Conservation (phyloP, 2,113 vertebrate genomes). For the Sander vitreus region DNA sequence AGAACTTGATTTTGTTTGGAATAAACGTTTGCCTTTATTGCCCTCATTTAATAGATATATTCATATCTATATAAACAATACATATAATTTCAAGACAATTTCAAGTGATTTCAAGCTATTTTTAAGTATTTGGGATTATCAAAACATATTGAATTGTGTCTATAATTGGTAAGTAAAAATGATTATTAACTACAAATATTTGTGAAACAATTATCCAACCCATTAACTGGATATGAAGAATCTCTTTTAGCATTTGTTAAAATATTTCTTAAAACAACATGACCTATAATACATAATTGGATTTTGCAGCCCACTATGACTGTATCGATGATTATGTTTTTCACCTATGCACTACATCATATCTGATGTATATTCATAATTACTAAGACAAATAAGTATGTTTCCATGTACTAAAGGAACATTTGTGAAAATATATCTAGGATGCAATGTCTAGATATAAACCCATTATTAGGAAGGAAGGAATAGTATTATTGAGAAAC, state of each 20-base stretch:
- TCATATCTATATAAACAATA: too few species aligned
- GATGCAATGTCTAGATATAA: conserved; percentile 12
- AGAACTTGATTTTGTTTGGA: conserved; percentile 24
- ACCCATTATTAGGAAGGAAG: not conserved
- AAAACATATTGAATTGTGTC: not conserved
- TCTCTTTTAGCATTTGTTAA: not conserved
- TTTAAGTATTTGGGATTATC: not conserved
- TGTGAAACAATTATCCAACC: not conserved
- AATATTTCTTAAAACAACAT: not conserved
- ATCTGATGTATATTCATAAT: not conserved
- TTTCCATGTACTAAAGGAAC: not conserved
- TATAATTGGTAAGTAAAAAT: not conserved
- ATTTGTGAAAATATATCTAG: not conserved
- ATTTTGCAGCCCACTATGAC: not conserved
- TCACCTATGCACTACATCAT: not conserved
- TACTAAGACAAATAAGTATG: not conserved
- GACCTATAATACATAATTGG: not conserved
- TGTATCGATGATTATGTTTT: not conserved
- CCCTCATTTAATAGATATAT: not conserved
- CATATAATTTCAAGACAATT: not conserved
- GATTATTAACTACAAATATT: not conserved
- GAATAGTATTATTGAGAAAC: not conserved
- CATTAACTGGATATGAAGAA: not conserved
- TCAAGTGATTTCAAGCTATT: not conserved
- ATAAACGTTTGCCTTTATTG: conserved; percentile 4